Conservation (phyloP, 2,888 invertebrate genomes). For the Perizoma flavofasciatum region DNA sequence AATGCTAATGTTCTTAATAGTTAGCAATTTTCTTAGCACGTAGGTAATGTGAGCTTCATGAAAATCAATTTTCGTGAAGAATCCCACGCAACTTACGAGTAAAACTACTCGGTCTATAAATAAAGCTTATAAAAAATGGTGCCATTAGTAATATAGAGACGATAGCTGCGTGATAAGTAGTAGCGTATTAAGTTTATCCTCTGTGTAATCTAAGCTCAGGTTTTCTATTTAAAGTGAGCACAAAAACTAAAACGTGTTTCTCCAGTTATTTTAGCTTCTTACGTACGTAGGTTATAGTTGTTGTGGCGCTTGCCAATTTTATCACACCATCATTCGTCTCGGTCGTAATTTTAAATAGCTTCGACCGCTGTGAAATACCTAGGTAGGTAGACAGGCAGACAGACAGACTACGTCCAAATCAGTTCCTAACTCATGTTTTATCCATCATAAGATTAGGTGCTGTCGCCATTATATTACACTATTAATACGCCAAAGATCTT, state of each 20-base stretch:
- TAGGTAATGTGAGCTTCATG: neutral
- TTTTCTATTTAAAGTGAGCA: conserved; percentile 18
- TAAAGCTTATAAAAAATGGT: conserved; percentile 21
- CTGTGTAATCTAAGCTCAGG: conserved; percentile 17
- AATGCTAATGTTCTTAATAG: too few relatives aligned
- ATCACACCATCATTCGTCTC: conserved; percentile 7
- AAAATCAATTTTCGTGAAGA: too few relatives aligned
- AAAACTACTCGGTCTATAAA: too few relatives aligned
- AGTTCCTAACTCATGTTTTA: too few relatives aligned
- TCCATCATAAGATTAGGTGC: too few relatives aligned
- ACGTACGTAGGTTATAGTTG: conserved; percentile 14
- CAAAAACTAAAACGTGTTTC: conserved; percentile 23
- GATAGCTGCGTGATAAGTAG: neutral
- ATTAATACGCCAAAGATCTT: too few relatives aligned
- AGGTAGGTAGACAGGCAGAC: too few relatives aligned
- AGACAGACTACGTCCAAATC: too few relatives aligned
- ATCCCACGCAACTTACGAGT: too few relatives aligned
- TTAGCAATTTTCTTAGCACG: too few relatives aligned
- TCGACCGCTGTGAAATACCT: too few relatives aligned
- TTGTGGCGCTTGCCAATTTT: conserved; percentile 34
- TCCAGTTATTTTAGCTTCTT: conserved; percentile 28
- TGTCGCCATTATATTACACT: too few relatives aligned
- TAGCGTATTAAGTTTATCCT: conserved; percentile 13
- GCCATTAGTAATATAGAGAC: conserved; percentile 29
- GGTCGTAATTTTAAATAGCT: conserved; percentile 3